Evolutionary conservation across 2,888 invertebrate species (phyloP), one percentile per base, ranked within the genome.

Genomic region (Pinctada fucata): DNA sequence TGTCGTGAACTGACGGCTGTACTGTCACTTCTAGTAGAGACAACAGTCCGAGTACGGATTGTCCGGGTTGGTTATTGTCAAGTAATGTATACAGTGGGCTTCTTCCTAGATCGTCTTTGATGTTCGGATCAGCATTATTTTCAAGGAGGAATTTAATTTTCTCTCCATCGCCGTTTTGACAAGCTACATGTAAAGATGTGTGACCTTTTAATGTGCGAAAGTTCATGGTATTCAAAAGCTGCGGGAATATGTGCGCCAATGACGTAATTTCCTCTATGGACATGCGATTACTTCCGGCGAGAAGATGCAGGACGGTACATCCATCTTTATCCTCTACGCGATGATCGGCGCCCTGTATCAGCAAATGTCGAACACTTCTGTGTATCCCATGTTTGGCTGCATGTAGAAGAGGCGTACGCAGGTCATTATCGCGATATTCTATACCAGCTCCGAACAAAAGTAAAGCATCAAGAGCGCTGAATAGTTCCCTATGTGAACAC

Each of bases 401-500:
- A 6, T 47, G n/a, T 48, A 69, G 58, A 4, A 69, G 52, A 45
- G 69, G 75, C n/a, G 75, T 75, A 48, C 51, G 48, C 13, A 49
- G 47, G 48, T 69, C 47, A 4, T 51, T 52, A 48, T 75, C 75
- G n/a, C 47, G 13, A 10, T 47, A n/a, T 58, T 75, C 69, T n/a
- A 69, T 52, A 47, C n/a, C 51, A 16, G 75, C 75, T 8, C 48
- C 63, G 31, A 48, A 69, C 48, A 66, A 58, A 5, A 52, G 10
- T 16, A 75, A 16, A 5, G 58, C 58, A 48, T n/a, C 48, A 13
- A 75, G 16, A 6, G 75, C 69, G 5, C 48, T 68, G 6, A 69
- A 47, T 47, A 75, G 48, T 6, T 75, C 69, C 48, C 63, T 75
- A n/a, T 69, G 52, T 3, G 75, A 68, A 63, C 75, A 75, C 16